phyloP scores from a whole-genome alignment of 2,888 invertebrate genomes.

The Aphidius colemani region DNA sequence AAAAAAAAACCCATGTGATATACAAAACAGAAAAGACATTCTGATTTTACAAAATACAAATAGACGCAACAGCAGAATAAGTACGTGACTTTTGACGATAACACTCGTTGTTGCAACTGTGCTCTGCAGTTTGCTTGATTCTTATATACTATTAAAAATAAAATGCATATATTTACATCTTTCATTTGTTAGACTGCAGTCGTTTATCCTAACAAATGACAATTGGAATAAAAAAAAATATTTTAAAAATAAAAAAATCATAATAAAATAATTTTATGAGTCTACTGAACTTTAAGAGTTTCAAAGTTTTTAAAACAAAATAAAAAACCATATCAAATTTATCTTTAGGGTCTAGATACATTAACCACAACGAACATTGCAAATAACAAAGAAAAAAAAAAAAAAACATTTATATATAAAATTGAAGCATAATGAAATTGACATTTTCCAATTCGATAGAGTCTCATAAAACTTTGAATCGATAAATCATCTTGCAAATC shows the following conservation, averaged over 20 bases:
- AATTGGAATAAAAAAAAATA: neutral
- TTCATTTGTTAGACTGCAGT: neutral
- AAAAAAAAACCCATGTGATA: neutral
- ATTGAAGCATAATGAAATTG: constrained; percentile 12
- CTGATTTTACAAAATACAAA: constrained; percentile 37
- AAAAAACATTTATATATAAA: neutral
- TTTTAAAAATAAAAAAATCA: neutral
- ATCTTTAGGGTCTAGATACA: too few relatives aligned
- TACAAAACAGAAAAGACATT: neutral
- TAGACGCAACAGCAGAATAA: constrained; percentile 47
- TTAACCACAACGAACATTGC: neutral
- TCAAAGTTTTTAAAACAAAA: neutral
- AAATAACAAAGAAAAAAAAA: constrained; percentile 1
- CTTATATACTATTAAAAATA: constrained; percentile 1
- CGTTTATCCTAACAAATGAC: constrained; percentile 10
- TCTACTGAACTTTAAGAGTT: neutral
- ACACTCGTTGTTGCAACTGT: constrained; percentile 38
- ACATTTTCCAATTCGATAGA: too few relatives aligned
- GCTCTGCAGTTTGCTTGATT: neutral
- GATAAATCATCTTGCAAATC: constrained; percentile 50
- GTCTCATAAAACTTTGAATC: constrained; percentile 35
- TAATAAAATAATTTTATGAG: neutral
- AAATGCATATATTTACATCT: constrained; percentile 6
- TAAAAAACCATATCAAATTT: neutral
- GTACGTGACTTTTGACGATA: constrained; percentile 52